A percentile compares a stretch with the other conserved stretches of the same genome.
Conservation (phyloP, 2,797 vertebrate species). For the Channa striata region DNA sequence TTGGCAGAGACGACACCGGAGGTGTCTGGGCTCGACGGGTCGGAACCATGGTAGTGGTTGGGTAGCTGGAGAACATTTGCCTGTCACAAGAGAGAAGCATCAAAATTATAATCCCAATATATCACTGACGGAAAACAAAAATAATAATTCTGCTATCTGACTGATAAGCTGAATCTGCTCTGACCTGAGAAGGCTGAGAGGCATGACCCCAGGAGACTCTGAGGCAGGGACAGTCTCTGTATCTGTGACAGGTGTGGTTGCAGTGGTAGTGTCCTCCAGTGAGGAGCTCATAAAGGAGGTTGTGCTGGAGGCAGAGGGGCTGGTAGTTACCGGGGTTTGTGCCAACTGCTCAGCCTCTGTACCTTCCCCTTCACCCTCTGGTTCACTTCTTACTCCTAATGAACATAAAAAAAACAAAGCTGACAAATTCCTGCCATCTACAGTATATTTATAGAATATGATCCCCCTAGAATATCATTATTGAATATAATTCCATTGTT, state of each 20-base stretch:
- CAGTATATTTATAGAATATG: neutral
- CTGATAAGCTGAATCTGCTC: conserved; percentile 1
- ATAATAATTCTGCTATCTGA: neutral
- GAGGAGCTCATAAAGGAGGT: conserved; percentile 99
- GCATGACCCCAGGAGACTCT: conserved; percentile 97
- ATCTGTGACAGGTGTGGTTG: conserved; percentile 97
- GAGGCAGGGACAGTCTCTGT: conserved; percentile 95
- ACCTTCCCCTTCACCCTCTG: conserved; percentile 87
- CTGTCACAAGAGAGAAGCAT: conserved; percentile 73
- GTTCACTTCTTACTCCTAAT: conserved; percentile 82
- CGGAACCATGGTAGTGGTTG: conserved; percentile 94
- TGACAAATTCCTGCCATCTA: neutral
- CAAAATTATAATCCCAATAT: neutral
- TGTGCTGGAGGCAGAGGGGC: conserved; percentile 97
- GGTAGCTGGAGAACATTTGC: conserved; percentile 99
- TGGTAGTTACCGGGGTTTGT: conserved; percentile 97
- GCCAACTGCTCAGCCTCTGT: conserved; percentile 89
- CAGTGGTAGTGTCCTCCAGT: conserved; percentile 97
- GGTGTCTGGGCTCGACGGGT: conserved; percentile 95
- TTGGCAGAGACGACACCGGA: conserved; percentile 94
- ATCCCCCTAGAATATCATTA: too few relatives aligned
- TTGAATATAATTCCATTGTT: neutral
- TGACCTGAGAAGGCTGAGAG: conserved; percentile 96
- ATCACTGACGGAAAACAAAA: neutral
- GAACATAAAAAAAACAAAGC: neutral